Percentiles rank a stretch among this genome's conserved stretches.
phyloP scores from a whole-genome alignment of 2,113 vertebrate species.

The Lepus europaeus region DNA sequence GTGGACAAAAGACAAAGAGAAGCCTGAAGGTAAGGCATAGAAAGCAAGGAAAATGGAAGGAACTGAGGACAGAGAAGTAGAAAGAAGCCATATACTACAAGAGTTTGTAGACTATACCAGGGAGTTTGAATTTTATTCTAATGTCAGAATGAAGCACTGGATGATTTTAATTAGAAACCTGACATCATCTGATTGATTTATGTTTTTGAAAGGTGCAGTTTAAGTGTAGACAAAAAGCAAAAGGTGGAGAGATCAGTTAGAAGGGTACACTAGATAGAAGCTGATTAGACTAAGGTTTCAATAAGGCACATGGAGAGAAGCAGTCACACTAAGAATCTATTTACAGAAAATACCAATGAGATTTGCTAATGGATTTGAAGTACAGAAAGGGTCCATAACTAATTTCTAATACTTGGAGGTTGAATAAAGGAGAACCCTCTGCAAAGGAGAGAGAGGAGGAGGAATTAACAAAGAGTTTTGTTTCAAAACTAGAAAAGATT shows the following conservation, averaged over 20 bases:
- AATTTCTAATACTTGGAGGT: neutral
- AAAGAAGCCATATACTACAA: neutral
- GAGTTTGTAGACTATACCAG: neutral
- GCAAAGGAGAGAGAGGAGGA: neutral
- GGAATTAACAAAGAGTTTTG: neutral
- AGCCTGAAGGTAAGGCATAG: neutral
- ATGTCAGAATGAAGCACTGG: neutral
- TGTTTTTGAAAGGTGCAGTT: neutral
- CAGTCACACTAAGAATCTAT: neutral
- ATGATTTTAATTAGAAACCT: constrained; percentile 18
- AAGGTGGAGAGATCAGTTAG: neutral
- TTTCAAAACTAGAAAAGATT: neutral
- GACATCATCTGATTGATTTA: neutral
- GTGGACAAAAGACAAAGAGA: neutral
- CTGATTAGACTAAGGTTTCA: constrained; percentile 24
- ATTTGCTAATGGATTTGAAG: neutral
- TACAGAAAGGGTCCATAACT: neutral
- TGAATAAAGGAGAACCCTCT: neutral
- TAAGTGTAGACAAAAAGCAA: constrained; percentile 25
- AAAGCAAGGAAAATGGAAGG: neutral
- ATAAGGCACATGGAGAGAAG: neutral
- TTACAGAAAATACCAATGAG: neutral
- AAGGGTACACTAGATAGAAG: neutral
- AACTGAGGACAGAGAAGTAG: neutral
- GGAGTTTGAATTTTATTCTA: neutral